Conservation (phyloP, 2,113 vertebrate species). For the Pangasianodon gigas region DNA sequence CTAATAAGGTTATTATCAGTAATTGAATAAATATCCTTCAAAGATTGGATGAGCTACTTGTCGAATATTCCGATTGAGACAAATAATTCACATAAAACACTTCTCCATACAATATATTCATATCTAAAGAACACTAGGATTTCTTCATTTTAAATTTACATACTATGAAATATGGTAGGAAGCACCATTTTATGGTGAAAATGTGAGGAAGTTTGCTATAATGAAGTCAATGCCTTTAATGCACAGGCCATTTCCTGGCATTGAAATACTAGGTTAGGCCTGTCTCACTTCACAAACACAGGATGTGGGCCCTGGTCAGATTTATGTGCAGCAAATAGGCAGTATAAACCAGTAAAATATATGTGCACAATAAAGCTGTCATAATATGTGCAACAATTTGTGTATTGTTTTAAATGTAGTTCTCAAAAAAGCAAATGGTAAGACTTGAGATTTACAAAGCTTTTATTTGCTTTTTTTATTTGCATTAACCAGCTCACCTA, state of each 20-base stretch:
- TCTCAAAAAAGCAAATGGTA: not conserved
- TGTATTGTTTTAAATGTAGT: not conserved
- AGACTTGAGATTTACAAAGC: not conserved
- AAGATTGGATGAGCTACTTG: not conserved
- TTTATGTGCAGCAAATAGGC: constrained; percentile 38
- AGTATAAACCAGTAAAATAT: constrained; percentile 10
- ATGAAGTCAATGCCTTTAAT: not conserved
- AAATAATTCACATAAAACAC: not conserved
- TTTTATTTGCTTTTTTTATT: too few relatives aligned
- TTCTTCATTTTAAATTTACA: not conserved
- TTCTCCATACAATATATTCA: not conserved
- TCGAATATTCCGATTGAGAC: not conserved
- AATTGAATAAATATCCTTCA: not conserved
- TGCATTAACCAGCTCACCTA: not conserved
- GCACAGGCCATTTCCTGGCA: constrained; percentile 63
- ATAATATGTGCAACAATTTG: not conserved
- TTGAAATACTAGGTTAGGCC: constrained; percentile 55
- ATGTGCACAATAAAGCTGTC: not conserved
- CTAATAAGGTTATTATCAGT: not conserved
- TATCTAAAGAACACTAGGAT: not conserved
- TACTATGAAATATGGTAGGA: constrained; percentile 22
- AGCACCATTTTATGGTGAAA: not conserved
- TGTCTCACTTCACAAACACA: constrained; percentile 66
- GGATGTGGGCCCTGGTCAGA: constrained; percentile 61
- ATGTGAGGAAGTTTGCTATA: not conserved